Conservation (phyloP, 2,797 vertebrate species). For the Catamblyrhynchus diadema region DNA sequence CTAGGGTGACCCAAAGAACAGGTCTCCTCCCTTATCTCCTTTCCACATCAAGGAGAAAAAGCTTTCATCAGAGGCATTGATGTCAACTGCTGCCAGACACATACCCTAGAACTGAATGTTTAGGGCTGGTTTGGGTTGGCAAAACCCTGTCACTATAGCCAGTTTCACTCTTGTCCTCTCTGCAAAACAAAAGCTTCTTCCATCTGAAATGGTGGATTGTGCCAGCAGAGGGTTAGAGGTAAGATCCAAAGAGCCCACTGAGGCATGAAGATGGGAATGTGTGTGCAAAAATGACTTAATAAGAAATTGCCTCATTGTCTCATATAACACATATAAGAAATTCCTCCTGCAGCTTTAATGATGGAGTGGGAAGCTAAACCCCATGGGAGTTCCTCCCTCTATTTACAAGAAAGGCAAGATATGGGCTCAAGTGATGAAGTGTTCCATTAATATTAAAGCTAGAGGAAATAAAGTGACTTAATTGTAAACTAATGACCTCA, state of each 20-base stretch:
- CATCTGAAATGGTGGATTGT: not conserved
- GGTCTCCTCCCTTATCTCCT: not conserved
- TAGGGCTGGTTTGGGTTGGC: not conserved
- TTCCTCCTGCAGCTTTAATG: constrained; percentile 40
- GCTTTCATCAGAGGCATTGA: not conserved
- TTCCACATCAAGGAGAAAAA: not conserved
- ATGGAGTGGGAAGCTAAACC: constrained; percentile 65
- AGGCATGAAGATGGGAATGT: not conserved
- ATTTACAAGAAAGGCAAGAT: constrained; percentile 64
- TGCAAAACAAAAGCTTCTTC: not conserved
- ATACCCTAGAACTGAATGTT: not conserved
- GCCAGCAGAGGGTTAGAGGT: not conserved
- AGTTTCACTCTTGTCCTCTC: not conserved
- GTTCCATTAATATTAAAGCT: constrained; percentile 70
- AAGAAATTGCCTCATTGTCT: constrained; percentile 41
- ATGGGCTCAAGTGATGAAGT: constrained; percentile 62
- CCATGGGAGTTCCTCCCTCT: constrained; percentile 49
- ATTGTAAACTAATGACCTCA: constrained; percentile 75
- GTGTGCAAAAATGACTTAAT: constrained; percentile 2
- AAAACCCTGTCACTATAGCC: not conserved
- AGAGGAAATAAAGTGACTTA: constrained; percentile 67
- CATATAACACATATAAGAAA: constrained; percentile 58
- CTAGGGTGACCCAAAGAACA: not conserved
- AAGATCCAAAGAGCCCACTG: not conserved
- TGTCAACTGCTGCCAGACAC: not conserved